Conservation (phyloP, 2,113 vertebrate species). For the Stigmatopora argus region DNA sequence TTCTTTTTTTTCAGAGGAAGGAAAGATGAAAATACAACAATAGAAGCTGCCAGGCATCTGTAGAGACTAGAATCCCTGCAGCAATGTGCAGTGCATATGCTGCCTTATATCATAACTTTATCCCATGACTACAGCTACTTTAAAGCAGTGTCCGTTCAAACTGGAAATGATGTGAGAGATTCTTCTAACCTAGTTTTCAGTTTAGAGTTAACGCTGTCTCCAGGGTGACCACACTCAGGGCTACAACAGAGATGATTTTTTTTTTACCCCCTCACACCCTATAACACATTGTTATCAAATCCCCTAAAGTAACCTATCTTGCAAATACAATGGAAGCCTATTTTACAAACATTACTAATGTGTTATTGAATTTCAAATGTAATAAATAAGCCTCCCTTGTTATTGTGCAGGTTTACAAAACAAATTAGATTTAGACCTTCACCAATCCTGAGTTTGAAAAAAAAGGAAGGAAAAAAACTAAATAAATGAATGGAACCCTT, state of each 20-base stretch:
- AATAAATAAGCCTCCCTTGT: no score
- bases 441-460: background rate
- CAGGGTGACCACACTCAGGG: slow-evolving; percentile 39
- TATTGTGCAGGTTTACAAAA: background rate
- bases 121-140: slow-evolving; percentile 50
- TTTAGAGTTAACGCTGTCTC: slow-evolving; percentile 42
- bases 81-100: slow-evolving; percentile 32
- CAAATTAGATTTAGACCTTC: background rate
- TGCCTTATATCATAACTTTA: slow-evolving; percentile 49
- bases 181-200: slow-evolving; percentile 39
- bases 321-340: background rate
- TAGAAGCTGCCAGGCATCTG: slow-evolving; percentile 27
- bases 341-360: background rate
- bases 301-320: background rate
- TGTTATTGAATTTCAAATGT: background rate
- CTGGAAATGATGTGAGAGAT: slow-evolving; percentile 41
- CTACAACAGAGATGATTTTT: slow-evolving; percentile 34
- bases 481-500: background rate
- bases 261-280: background rate
- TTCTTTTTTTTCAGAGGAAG: slow-evolving; percentile 29
- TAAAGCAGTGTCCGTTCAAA: slow-evolving; percentile 50
- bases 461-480: background rate
- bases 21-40: slow-evolving; percentile 22
- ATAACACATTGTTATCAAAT: background rate
- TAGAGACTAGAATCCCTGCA: slow-evolving; percentile 33